A percentile compares a stretch with the other conserved stretches of the same genome.
Evolutionary conservation across 1,140 invertebrate species (phyloP).

Genomic region (Atta texana): DNA sequence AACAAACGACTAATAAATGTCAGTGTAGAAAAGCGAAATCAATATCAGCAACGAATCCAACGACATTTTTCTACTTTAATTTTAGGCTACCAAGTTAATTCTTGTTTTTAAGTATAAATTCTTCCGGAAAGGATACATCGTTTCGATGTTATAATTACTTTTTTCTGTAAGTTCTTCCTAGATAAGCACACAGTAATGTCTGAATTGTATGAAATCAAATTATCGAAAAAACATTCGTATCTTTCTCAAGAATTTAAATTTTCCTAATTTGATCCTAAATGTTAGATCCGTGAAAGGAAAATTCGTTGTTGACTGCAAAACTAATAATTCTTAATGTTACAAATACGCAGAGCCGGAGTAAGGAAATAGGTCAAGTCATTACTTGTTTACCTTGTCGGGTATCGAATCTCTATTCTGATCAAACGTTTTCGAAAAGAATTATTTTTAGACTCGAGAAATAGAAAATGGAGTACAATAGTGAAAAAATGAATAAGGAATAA

Average conservation of each 20-base stretch:
- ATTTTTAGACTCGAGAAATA: not conserved
- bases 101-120: not conserved
- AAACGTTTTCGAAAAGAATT: not conserved
- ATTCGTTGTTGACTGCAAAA: not conserved
- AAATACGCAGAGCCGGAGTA: slow-evolving; percentile 8
- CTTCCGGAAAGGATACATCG: not conserved
- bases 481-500: slow-evolving; percentile 1
- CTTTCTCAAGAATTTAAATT: not conserved
- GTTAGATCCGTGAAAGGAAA: not conserved
- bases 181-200: not conserved
- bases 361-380: slow-evolving; percentile 4
- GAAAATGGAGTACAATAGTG: not conserved
- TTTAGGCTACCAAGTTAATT: not conserved
- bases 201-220: slow-evolving; percentile 13
- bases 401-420: not conserved
- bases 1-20: slow-evolving; percentile 1
- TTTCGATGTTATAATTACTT: not conserved
- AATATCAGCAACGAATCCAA: slow-evolving; percentile 28
- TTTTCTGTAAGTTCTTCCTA: not conserved
- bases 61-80: slow-evolving; percentile 26
- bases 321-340: not conserved
- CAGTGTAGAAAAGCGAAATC: slow-evolving; percentile 10
- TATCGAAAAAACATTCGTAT: not conserved
- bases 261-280: not conserved
- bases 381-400: slow-evolving; percentile 9